Evolutionary conservation across 2,797 vertebrate species (phyloP).

Genomic region (Neoniphon sammara): DNA sequence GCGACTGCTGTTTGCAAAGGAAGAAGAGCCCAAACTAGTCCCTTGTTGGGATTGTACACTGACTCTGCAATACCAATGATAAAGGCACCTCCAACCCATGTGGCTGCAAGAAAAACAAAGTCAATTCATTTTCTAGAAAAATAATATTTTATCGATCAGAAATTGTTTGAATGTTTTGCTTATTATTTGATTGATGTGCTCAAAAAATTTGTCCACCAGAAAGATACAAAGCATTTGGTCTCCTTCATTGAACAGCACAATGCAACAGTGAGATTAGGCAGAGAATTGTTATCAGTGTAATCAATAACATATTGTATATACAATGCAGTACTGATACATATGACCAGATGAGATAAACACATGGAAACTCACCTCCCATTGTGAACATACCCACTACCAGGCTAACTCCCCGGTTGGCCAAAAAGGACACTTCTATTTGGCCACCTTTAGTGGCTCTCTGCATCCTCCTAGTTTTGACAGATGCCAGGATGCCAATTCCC

Average conservation of each 20-base stretch:
- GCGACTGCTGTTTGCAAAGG: slow-evolving; percentile 11
- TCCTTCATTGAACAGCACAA: too few species aligned
- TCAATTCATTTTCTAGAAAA: too few species aligned
- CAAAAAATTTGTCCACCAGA: too few species aligned
- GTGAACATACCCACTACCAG: slow-evolving; percentile 34
- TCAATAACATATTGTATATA: too few species aligned
- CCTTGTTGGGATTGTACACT: slow-evolving; percentile 72
- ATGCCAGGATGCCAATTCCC: slow-evolving; percentile 32
- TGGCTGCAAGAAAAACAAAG: slow-evolving; percentile 65
- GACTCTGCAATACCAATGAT: slow-evolving; percentile 75
- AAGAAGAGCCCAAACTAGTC: slow-evolving; percentile 68
- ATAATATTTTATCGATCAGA: too few species aligned
- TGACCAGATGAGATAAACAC: too few species aligned
- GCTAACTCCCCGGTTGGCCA: slow-evolving; percentile 22
- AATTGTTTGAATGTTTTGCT: too few species aligned
- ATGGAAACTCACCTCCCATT: slow-evolving; percentile 36
- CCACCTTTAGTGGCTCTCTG: background rate
- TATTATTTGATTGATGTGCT: too few species aligned
- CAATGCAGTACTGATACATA: too few species aligned
- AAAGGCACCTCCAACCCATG: slow-evolving; percentile 78
- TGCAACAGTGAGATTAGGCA: too few species aligned
- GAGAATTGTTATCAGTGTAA: too few species aligned
- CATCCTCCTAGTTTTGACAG: slow-evolving; percentile 9
- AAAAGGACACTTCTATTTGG: slow-evolving; percentile 8
- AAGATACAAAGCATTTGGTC: too few species aligned